Evolutionary conservation across 2,113 vertebrate genomes (phyloP).

Genomic region (Chelonoidis abingdonii): DNA sequence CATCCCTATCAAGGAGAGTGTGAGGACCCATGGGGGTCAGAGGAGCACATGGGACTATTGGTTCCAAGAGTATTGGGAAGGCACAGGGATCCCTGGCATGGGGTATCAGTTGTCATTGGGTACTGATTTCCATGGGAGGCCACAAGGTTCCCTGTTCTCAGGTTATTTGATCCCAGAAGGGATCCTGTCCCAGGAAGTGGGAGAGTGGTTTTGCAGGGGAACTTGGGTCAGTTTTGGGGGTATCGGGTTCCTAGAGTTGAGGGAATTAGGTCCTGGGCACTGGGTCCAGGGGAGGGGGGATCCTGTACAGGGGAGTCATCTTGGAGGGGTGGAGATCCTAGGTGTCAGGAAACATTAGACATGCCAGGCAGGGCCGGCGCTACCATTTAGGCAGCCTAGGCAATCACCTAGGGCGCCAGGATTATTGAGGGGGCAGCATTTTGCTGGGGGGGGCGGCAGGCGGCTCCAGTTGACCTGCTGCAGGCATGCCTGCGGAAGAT

Average conservation of each 20-base stretch:
- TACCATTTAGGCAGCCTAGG: too few relatives aligned
- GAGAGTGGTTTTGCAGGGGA: background rate
- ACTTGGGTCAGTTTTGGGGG: too few relatives aligned
- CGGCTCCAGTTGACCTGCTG: too few relatives aligned
- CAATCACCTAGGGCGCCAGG: too few relatives aligned
- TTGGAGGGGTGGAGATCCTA: background rate
- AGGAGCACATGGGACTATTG: background rate
- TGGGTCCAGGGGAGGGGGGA: background rate
- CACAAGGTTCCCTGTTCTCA: background rate
- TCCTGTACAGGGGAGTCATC: background rate
- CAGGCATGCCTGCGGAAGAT: too few relatives aligned
- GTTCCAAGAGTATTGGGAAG: background rate
- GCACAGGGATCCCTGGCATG: background rate
- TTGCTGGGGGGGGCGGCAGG: too few relatives aligned
- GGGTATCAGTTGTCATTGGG: background rate
- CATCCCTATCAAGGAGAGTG: background rate
- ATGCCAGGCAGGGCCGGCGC: too few relatives aligned
- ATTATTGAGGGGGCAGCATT: too few relatives aligned
- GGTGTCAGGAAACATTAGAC: background rate
- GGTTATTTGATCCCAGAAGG: background rate
- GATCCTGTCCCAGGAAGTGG: background rate
- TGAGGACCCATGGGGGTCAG: accelerated
- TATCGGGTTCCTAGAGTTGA: background rate
- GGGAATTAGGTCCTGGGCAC: background rate
- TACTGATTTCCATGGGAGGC: background rate